phyloP scores from a whole-genome alignment of 1,140 invertebrate genomes.

The Hylaeus anthracinus region DNA sequence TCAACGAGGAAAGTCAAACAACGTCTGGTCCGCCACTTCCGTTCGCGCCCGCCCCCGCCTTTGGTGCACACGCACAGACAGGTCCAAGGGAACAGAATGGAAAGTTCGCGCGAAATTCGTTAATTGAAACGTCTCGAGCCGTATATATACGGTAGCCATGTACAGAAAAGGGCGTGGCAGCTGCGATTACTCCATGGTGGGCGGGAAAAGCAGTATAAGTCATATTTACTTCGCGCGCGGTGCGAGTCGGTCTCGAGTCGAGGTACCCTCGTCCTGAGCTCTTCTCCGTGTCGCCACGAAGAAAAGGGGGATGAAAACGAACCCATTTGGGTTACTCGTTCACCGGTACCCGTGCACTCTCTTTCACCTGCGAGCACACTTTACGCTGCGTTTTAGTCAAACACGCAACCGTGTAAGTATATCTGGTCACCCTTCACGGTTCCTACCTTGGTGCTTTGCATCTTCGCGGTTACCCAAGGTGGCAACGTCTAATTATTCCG shows the following conservation, averaged over 20 bases:
- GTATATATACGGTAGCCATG: slow-evolving; percentile 46
- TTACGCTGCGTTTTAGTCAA: background rate
- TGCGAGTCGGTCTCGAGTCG: slow-evolving; percentile 13
- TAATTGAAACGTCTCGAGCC: slow-evolving; percentile 66
- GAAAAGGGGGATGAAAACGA: slow-evolving; percentile 29
- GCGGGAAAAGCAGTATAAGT: slow-evolving; percentile 64
- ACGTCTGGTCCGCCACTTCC: slow-evolving; percentile 29
- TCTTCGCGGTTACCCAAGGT: slow-evolving; percentile 39
- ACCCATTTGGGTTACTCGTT: background rate
- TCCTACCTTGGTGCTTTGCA: slow-evolving; percentile 24
- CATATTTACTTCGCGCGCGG: slow-evolving; percentile 15
- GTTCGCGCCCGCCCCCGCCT: background rate
- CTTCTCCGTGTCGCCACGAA: background rate
- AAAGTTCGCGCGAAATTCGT: slow-evolving; percentile 54
- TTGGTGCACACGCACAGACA: background rate
- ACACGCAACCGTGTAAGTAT: background rate
- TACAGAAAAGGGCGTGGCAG: slow-evolving; percentile 55
- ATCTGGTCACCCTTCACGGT: slow-evolving; percentile 13
- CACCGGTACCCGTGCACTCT: background rate
- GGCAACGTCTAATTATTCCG: slow-evolving; percentile 70
- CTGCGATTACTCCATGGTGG: slow-evolving; percentile 60
- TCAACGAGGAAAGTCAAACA: slow-evolving; percentile 45
- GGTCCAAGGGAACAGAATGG: background rate
- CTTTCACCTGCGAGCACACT: background rate
- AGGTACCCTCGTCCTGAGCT: background rate